Percentiles rank a stretch among this genome's conserved stretches.
Conservation (phyloP, 2,888 invertebrate genomes). For the Drosophila cyrtoloma region DNA sequence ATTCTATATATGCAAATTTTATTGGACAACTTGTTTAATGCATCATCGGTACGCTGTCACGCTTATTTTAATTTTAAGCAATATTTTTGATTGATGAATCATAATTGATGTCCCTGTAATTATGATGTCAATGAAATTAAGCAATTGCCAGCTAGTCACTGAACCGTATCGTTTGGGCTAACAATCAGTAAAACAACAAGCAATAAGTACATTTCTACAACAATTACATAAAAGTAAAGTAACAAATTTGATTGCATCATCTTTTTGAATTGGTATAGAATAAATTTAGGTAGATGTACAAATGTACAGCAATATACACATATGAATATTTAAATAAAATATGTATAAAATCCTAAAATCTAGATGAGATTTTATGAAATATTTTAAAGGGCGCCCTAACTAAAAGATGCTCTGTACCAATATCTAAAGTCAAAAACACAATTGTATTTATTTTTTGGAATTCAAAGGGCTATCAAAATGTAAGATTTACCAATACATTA, state of each 20-base stretch:
- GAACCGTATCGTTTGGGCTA: conserved; percentile 22
- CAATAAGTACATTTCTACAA: conserved; percentile 13
- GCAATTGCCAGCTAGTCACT: conserved; percentile 20
- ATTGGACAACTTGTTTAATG: conserved; percentile 2
- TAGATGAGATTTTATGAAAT: background rate
- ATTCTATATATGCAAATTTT: background rate
- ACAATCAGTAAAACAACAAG: conserved; percentile 1
- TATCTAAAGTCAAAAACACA: background rate
- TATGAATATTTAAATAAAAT: background rate
- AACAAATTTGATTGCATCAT: conserved; percentile 23
- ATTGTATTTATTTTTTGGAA: background rate
- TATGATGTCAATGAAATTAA: conserved; percentile 22
- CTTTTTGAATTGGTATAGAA: background rate
- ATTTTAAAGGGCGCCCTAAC: background rate
- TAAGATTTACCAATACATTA: background rate
- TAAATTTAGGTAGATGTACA: background rate
- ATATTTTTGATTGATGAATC: background rate
- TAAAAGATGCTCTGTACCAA: background rate
- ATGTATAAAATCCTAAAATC: background rate
- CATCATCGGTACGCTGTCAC: conserved; percentile 1
- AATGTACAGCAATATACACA: background rate
- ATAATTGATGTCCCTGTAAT: background rate
- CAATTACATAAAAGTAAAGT: conserved; percentile 35
- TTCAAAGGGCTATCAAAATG: background rate
- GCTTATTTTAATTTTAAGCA: background rate